phyloP scores from a whole-genome alignment of 2,888 invertebrate genomes.

The Tipula confusa region DNA sequence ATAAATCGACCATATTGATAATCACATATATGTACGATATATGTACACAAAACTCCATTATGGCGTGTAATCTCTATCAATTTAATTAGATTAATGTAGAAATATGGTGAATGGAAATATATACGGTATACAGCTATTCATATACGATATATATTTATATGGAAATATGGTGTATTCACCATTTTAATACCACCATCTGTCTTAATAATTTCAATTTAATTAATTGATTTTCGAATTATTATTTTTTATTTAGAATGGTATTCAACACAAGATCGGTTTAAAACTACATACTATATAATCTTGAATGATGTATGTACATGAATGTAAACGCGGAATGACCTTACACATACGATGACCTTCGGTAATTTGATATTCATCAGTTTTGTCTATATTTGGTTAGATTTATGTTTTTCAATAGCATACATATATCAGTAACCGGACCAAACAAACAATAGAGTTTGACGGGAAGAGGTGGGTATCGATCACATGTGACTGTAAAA shows the following conservation, averaged over 20 bases:
- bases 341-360: neutral
- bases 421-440: too few species aligned
- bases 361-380: neutral
- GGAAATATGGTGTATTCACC: neutral
- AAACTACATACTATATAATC: neutral
- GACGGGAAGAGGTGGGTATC: too few species aligned
- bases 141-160: neutral
- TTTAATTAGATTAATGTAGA: conserved; percentile 14
- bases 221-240: conserved; percentile 12
- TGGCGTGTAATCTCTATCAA: conserved; percentile 25
- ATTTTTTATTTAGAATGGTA: neutral
- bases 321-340: neutral
- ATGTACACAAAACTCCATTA: neutral
- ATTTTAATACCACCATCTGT: conserved; percentile 20
- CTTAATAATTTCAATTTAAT: conserved; percentile 25
- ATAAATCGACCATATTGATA: neutral
- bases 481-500: too few species aligned
- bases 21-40: neutral
- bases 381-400: neutral
- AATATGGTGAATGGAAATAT: conserved; percentile 3
- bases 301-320: neutral
- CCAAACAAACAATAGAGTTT: too few species aligned
- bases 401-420: too few species aligned
- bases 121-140: neutral
- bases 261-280: neutral